Conservation (phyloP, 2,113 vertebrate genomes). For the Lichenostomus cassidix region DNA sequence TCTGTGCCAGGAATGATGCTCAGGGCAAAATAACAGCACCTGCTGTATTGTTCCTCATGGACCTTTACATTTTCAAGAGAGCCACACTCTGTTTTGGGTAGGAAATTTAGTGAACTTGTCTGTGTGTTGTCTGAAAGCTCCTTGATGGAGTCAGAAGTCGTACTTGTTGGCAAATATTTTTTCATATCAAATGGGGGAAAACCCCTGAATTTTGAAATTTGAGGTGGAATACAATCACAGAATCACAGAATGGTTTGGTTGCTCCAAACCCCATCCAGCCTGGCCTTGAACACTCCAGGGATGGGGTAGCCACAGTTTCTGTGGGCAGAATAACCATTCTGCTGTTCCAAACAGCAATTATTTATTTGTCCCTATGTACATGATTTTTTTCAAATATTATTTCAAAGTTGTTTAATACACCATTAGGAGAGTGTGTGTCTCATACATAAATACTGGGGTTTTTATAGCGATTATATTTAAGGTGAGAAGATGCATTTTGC, state of each 20-base stretch:
- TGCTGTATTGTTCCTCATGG: neutral
- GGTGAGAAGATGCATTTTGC: neutral
- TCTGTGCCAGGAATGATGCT: neutral
- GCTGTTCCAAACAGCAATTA: neutral
- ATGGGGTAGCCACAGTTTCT: neutral
- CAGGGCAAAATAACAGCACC: neutral
- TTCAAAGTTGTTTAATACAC: neutral
- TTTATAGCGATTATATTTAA: neutral
- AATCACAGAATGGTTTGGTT: neutral
- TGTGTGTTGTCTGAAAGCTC: neutral
- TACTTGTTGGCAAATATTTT: neutral
- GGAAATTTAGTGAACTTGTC: neutral
- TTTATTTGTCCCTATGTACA: neutral
- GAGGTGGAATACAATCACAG: neutral
- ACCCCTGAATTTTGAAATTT: neutral
- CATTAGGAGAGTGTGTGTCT: fast-evolving
- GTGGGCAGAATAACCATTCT: neutral
- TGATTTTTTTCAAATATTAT: neutral
- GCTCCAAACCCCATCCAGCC: neutral
- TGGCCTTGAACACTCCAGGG: neutral
- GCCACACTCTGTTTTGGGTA: neutral
- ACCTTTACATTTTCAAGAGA: neutral
- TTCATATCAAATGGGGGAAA: neutral
- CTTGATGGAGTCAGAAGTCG: neutral
- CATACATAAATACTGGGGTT: neutral